Conservation (phyloP, 2,797 vertebrate genomes). For the Leptodactylus fallax region DNA sequence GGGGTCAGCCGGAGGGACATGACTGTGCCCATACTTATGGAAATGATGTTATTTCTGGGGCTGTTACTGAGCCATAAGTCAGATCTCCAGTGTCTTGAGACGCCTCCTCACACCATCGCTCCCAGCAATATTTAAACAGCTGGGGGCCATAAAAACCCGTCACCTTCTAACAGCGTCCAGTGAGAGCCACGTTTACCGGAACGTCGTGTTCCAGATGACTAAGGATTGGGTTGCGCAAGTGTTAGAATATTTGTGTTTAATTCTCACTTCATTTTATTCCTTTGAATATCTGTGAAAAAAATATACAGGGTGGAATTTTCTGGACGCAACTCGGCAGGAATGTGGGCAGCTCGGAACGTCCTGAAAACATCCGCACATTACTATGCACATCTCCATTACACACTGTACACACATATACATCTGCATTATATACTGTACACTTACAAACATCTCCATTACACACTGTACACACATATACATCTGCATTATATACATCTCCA, state of each 20-base stretch:
- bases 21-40: neutral
- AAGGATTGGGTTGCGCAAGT: constrained; percentile 13
- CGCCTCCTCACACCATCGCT: constrained; percentile 7
- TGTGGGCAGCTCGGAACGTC: neutral
- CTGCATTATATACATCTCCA: too few relatives aligned
- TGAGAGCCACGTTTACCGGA: constrained; percentile 30
- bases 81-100: constrained; percentile 6
- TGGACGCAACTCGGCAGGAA: neutral
- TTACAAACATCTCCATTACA: too few relatives aligned
- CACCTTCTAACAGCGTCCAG: constrained; percentile 44
- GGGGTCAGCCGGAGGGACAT: too few relatives aligned
- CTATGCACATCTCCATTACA: too few relatives aligned
- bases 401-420: neutral
- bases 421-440: too few relatives aligned
- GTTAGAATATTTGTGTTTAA: constrained; percentile 38
- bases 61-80: constrained; percentile 16
- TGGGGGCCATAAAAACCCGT: constrained; percentile 51
- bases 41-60: constrained; percentile 27
- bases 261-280: constrained; percentile 25
- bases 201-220: constrained; percentile 33
- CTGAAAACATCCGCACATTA: too few relatives aligned
- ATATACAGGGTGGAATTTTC: neutral
- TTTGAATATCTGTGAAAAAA: constrained; percentile 6
- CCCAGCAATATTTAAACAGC: constrained; percentile 57
- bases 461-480: too few relatives aligned